Base-by-base conservation (phyloP, 2,888 invertebrate genomes). In the Gibbula magus region DNA sequence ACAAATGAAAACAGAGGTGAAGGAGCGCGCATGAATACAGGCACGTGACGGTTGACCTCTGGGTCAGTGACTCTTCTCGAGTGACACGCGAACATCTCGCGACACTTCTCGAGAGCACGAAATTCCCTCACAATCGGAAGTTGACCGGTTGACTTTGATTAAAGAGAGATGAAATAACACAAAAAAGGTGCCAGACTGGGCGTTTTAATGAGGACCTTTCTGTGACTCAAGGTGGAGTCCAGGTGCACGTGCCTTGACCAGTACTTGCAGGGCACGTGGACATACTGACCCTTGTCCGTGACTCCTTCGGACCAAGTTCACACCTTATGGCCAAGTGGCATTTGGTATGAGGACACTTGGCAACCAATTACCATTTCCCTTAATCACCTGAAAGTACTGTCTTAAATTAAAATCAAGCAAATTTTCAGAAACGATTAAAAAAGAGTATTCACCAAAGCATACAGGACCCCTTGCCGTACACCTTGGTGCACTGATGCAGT, bases 51-150 rank as follows among this genome's bases (percentile, higher is more conserved):
- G 70, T 39, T 70, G 35, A 70, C 70, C 70, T 70, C 35, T n/a
- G 35, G 70, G 70, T 70, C 70, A 70, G 32, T 70, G 70, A 70
- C 70, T 70, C 70, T 70, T 70, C 70, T 70, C 70, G 70, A 35
- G 70, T 70, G 70, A 70, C 70, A 70, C 70, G 70, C 70, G 70
- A 70, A 70, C 70, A 70, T 70, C 70, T 70, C 70, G 70, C 70
- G 70, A 70, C 70, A 70, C 35, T 70, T 39, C 39, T 70, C 39
- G 70, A 32, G 70, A 70, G 70, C 70, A 70, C 70, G 70, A 70
- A 70, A 70, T 70, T 70, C 70, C 70, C 70, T 35, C 35, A 70
- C 70, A 70, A 70, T 39, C 70, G 70, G 70, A 70, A 70, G 32
- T 35, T 39, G 70, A 35, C 35, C 39, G 35, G 70, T 70, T 70